These are phyloP conservation scores for Mesochorus sp. DNA, from an alignment of 2,888 invertebrate species.

Conservation along the genomic window DNA sequence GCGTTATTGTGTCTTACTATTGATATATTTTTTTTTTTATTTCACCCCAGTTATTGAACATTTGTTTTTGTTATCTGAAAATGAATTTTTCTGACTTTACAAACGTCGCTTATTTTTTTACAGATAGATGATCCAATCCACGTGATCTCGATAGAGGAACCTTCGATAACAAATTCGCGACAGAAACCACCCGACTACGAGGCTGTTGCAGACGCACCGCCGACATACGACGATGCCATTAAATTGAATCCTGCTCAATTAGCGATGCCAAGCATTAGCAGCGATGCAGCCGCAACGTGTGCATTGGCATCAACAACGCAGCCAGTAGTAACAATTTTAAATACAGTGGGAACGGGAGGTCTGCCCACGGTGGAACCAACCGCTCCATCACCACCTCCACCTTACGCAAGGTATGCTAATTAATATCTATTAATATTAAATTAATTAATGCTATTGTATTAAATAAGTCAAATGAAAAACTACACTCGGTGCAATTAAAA, in stretches of 20 bases:
- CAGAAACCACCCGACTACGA: slow-evolving; percentile 90
- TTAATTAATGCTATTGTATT: too few species aligned
- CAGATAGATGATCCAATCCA: slow-evolving; percentile 87
- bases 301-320: slow-evolving; percentile 36
- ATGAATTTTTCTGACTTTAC: background rate
- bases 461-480: too few species aligned
- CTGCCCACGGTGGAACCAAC: slow-evolving; percentile 70
- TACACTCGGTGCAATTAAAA: too few species aligned
- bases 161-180: slow-evolving; percentile 83
- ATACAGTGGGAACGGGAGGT: slow-evolving; percentile 65
- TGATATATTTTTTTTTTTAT: background rate
- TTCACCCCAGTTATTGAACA: background rate
- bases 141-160: slow-evolving; percentile 85
- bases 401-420: slow-evolving; percentile 79
- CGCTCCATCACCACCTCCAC: slow-evolving; percentile 76
- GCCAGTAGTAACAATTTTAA: slow-evolving; percentile 65
- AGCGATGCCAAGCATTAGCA: slow-evolving; percentile 70
- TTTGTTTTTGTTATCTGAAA: background rate
- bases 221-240: slow-evolving; percentile 89
- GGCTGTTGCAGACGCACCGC: slow-evolving; percentile 87
- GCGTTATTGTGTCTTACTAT: background rate
- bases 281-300: slow-evolving; percentile 61
- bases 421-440: too few species aligned
- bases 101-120: slow-evolving; percentile 69
- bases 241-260: slow-evolving; percentile 86